Base-by-base conservation (phyloP, 2,113 vertebrate species). In the Psophia crepitans region DNA sequence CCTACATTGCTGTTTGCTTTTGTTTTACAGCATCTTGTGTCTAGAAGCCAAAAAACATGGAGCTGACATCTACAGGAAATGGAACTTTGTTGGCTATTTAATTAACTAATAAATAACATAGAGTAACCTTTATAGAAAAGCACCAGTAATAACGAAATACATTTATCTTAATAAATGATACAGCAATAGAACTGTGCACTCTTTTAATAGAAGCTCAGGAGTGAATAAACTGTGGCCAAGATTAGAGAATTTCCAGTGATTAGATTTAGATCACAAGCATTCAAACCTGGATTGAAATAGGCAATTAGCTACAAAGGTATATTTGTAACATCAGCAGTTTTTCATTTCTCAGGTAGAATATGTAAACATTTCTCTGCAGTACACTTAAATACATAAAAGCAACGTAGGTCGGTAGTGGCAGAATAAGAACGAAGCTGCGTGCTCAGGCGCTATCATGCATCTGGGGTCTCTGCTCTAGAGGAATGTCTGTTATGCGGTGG, bases 71-170 rank as follows among this genome's bases (percentile, higher is more conserved):
- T 85, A 85, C 56, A 65, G 92, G 89, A 96, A 97, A 94, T 87
- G 83, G 76, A 90, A 87, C 63, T 85, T 94, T 86, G 69, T 86
- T n/a, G n/a, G n/a, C n/a, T 93, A 78, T 75, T 97, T 97, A 97
- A 96, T 97, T 97, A 96, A 94, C 54, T 85, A 95, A 97, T 95
- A 97, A 97, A 97, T 97, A 94, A 93, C 70, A 39, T 11, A 22
- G 73, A 86, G 37, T 57, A 90, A 63, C 63, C 68, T 91, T 85
- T 84, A 54, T 58, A 84, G 87, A 92, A 94, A 91, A 92, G 48
- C 74, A 95, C 26, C 74, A 95, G 27, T 28, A 89, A 54, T 41
- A 76, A 54, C 68, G 73, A 93, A 84, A 61, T 27, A 49, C 83
- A 49, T 64, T 90, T 61, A 76, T 93, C 49, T 87, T 76, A 93